A percentile compares a stretch with the other conserved stretches of the same genome.
These are phyloP conservation scores for Rafetus swinhoei DNA, from an alignment of 2,113 vertebrate species.

Conservation along the genomic window DNA sequence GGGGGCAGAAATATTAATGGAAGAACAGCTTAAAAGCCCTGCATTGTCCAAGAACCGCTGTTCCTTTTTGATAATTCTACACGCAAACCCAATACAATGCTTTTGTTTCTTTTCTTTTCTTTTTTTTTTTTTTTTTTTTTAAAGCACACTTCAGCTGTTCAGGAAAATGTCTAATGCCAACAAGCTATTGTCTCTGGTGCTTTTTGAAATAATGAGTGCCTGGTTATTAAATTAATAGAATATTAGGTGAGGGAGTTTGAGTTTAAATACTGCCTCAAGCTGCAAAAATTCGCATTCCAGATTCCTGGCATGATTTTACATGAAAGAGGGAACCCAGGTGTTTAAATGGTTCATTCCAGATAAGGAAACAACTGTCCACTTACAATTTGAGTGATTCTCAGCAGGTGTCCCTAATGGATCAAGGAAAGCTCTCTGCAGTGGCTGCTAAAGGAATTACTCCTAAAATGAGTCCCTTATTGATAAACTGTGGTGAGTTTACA, in stretches of 20 bases:
- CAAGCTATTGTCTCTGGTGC: not conserved
- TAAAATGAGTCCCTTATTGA: not conserved
- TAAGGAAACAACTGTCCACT: slow-evolving; percentile 7
- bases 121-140: not conserved
- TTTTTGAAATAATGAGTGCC: not conserved
- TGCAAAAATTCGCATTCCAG: not conserved
- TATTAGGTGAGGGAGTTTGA: not conserved
- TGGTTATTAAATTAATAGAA: not conserved
- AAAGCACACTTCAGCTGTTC: not conserved
- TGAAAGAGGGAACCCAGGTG: not conserved
- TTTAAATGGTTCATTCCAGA: not conserved
- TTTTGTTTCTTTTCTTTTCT: slow-evolving; percentile 22
- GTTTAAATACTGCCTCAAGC: not conserved
- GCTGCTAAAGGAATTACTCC: rapidly evolving
- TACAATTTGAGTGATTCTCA: not conserved
- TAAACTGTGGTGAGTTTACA: not conserved
- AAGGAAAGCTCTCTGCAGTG: not conserved
- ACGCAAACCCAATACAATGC: not conserved
- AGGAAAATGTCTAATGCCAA: not conserved
- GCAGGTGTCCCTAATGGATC: not conserved
- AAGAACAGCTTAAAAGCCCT: slow-evolving; percentile 47
- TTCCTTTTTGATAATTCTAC: not conserved
- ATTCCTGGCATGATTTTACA: not conserved
- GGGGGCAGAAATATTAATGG: slow-evolving; percentile 18
- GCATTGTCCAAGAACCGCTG: not conserved